These are phyloP conservation scores for Hesperophylax magnus DNA, from an alignment of 1,140 invertebrate species.

Conservation along the genomic window DNA sequence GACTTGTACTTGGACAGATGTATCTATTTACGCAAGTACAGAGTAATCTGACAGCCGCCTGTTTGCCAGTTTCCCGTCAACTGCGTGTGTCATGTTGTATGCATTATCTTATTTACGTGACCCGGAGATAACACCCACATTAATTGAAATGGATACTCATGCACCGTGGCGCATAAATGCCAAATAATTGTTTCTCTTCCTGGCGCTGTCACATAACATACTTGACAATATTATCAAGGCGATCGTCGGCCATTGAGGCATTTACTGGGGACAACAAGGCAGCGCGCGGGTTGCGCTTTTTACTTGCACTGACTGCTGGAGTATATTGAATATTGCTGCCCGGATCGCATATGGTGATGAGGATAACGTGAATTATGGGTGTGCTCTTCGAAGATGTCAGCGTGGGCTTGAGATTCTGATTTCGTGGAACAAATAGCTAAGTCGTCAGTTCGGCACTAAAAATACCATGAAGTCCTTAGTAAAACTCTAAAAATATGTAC, in stretches of 20 bases:
- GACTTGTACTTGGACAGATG: too few relatives aligned
- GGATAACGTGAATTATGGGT: slow-evolving; percentile 2
- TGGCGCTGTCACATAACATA: slow-evolving; percentile 50
- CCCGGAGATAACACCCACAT: slow-evolving; percentile 49
- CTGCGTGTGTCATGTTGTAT: neutral
- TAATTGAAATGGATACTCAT: slow-evolving; percentile 50
- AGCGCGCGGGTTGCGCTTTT: too few relatives aligned
- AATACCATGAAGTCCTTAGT: too few relatives aligned
- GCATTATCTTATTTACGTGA: slow-evolving; percentile 45
- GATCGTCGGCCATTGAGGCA: slow-evolving; percentile 5
- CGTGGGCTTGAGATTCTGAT: slow-evolving; percentile 11
- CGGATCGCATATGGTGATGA: neutral
- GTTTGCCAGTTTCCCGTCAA: slow-evolving; percentile 16
- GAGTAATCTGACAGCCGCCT: too few relatives aligned
- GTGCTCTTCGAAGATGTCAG: neutral
- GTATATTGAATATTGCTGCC: too few relatives aligned
- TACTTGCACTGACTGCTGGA: too few relatives aligned
- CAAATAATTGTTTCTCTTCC: slow-evolving; percentile 47
- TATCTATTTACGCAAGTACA: too few relatives aligned
- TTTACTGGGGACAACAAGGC: too few relatives aligned
- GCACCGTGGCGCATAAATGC: slow-evolving; percentile 43
- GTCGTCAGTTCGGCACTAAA: too few relatives aligned
- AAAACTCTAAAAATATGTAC: too few relatives aligned
- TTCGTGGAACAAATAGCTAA: neutral
- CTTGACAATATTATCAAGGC: slow-evolving; percentile 48